Base-by-base conservation (phyloP, 2,888 invertebrate genomes). In the Endomychus coccineus region DNA sequence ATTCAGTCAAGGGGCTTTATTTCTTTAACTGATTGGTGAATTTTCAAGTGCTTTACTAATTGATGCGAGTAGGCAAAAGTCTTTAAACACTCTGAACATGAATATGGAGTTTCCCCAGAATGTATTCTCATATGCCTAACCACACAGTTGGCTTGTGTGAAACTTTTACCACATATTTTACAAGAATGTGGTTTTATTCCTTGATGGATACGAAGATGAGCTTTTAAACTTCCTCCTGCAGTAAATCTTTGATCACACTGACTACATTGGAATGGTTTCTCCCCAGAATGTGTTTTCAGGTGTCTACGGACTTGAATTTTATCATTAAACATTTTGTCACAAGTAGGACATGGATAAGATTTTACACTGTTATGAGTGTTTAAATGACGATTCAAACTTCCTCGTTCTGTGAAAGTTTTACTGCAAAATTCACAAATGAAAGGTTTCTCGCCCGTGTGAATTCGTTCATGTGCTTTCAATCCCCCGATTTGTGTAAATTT, bases 51-150 rank as follows among this genome's bases (percentile, higher is more conserved):
- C 11, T 45, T 47, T 9, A 37, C 16, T 17, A 45, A 31, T 31
- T 43, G 45, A 34, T 45, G 43, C 7, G 39, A 43, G 21, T 45
- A 45, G 10, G 43, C 41, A 36, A 47, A 47, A 17, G 22, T 28
- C 4, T 33, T 17, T 4, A 41, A 28, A 29, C 47, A 47, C 15
- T 37, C 3, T 10, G 29, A 27, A 16, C 47, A 47, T 3, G 39
- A 35, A 35, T 47, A 47, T 4, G 47, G 47, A 1, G 41, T 47
- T 31, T 36, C 36, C 10, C 36, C 30, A n/a, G 36, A 36, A 23
- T 36, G 36, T n/a, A 30, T 19, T 23, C 36, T 36, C 36, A 36
- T 36, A 14, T 36, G 36, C 13, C 36, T 29, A 9, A 22, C 12
- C 16, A 36, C 4, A 31, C 17, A 16, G 9, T 21, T 31, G 10